A percentile compares a stretch with the other conserved stretches of the same genome.
Conservation (phyloP, 2,797 vertebrate genomes). For the Crenichthys baileyi region DNA sequence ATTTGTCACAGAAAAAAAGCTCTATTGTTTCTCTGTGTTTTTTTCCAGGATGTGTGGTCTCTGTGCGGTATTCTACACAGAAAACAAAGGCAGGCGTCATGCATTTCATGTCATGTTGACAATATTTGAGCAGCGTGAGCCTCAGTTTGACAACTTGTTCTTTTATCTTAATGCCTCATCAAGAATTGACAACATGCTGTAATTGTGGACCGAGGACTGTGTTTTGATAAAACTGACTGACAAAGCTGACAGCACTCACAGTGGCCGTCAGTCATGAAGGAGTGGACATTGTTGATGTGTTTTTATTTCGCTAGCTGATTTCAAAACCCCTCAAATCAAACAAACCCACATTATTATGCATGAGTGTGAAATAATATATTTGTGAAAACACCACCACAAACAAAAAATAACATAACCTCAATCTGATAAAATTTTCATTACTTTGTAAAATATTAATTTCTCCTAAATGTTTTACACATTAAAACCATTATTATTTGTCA, state of each 20-base stretch:
- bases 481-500: neutral
- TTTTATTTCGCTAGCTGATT: constrained; percentile 47
- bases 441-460: neutral
- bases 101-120: constrained; percentile 67
- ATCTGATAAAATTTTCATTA: neutral
- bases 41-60: constrained; percentile 36
- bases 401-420: constrained; percentile 8
- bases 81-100: constrained; percentile 47
- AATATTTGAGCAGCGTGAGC: constrained; percentile 60
- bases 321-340: constrained; percentile 49
- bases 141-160: constrained; percentile 69
- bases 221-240: constrained; percentile 68
- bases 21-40: constrained; percentile 20
- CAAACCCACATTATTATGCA: constrained; percentile 4
- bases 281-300: constrained; percentile 53
- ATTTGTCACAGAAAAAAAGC: constrained; percentile 37
- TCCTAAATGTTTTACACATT: neutral
- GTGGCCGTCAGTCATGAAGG: constrained; percentile 51
- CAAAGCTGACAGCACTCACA: constrained; percentile 58
- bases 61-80: constrained; percentile 13
- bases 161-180: constrained; percentile 73
- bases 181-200: constrained; percentile 65
- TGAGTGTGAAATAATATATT: neutral
- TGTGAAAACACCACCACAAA: neutral
- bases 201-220: constrained; percentile 60